These are phyloP conservation scores for Cantharis lateralis DNA, from an alignment of 2,888 invertebrate genomes.

Conservation along the genomic window DNA sequence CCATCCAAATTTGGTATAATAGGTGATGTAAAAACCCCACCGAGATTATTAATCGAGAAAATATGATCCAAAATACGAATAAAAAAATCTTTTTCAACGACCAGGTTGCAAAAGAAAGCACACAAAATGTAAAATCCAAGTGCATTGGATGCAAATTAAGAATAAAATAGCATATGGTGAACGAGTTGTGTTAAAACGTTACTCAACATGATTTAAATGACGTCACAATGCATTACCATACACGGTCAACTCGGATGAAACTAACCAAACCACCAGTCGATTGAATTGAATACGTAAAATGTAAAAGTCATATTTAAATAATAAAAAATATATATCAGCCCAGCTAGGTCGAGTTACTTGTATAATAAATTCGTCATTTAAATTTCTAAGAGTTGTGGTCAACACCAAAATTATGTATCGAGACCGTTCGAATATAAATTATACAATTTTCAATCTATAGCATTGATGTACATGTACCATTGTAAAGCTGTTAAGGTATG, in stretches of 20 bases:
- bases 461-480: background rate
- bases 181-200: constrained; percentile 29
- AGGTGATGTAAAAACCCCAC: background rate
- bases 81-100: background rate
- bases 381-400: background rate
- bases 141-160: background rate
- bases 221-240: constrained; percentile 33
- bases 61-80: background rate
- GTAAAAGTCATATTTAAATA: background rate
- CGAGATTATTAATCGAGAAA: background rate
- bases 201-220: constrained; percentile 28
- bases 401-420: background rate
- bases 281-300: background rate
- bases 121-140: background rate
- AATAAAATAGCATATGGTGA: constrained; percentile 24
- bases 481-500: background rate
- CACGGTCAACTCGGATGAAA: constrained; percentile 26
- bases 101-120: background rate
- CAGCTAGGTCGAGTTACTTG: background rate
- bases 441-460: background rate
- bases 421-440: background rate
- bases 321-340: background rate
- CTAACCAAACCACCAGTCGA: constrained; percentile 1
- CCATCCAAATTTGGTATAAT: background rate
- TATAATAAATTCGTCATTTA: background rate